phyloP scores from a whole-genome alignment of 2,797 vertebrate genomes.

The Cephalopachus bancanus region DNA sequence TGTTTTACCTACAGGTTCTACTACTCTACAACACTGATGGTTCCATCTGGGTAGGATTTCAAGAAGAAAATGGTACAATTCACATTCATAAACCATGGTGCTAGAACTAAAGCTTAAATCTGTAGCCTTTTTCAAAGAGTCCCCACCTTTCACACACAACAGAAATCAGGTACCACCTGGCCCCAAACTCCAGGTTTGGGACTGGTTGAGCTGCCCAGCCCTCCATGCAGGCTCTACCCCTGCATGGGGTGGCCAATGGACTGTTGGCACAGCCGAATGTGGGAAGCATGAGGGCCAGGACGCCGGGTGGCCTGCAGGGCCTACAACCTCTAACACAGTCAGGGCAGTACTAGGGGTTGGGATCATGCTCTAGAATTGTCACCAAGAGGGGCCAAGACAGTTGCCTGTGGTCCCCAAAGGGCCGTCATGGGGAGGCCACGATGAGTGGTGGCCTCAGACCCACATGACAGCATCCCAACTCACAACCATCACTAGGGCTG shows the following conservation, averaged over 20 bases:
- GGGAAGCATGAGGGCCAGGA: background rate
- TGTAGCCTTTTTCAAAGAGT: background rate
- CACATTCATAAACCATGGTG: background rate
- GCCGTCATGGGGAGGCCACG: rapidly evolving
- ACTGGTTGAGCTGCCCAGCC: background rate
- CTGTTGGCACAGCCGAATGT: background rate
- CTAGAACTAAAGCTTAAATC: background rate
- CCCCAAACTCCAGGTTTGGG: background rate
- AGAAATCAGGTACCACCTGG: background rate
- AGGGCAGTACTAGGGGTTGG: background rate
- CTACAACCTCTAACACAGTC: no score
- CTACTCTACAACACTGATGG: background rate
- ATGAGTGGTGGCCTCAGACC: background rate
- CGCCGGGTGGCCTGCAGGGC: background rate
- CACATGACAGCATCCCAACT: rapidly evolving
- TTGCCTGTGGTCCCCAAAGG: background rate
- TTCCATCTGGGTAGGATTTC: background rate
- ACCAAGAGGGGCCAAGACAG: background rate
- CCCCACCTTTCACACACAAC: background rate
- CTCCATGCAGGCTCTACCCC: background rate
- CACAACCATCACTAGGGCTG: background rate
- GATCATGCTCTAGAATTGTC: background rate
- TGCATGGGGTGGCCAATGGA: background rate
- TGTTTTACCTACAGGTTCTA: background rate
- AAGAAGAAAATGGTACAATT: background rate